Evolutionary conservation across 2,113 vertebrate species (phyloP), one percentile per base, ranked within the genome.

Genomic region (Heptranchias perlo): DNA sequence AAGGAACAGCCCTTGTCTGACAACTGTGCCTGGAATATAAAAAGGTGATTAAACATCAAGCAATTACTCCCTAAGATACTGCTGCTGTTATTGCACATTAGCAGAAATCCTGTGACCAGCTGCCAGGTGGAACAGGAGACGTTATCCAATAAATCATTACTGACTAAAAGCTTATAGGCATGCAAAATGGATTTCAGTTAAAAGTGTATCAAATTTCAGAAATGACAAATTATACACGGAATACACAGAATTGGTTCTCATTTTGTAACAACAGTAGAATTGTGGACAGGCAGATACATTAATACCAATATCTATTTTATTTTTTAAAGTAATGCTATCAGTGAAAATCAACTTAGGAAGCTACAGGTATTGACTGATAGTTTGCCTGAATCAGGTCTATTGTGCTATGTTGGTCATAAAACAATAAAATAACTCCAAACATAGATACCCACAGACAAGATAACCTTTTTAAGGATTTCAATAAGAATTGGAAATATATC

Each of bases 61-160:
- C n/a, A n/a, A 44, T 64, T 25, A 94, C 44, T 94, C 58, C 7
- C 44, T 65, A 23, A 65, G n/a, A 65, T 65, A 65, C 39, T 61
- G 7, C n/a, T 62, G 91, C 35, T 47, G 39, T 47, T 65, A 13
- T 25, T 65, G n/a, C 62, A 65, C 21, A 44, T 67, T 94, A 94
- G 92, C 7, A 94, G 44, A 0, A 65, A 65, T 44, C n/a, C 7
- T 28, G 28, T 44, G 61, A 54, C 62, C 92, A 65, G 92, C 92
- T 94, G 92, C 61, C 92, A 28, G 49, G 21, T 65, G 92, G 92
- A 67, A 94, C 10, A 94, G 92, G n/a, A 94, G n/a, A 47, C n/a
- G 18, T 94, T 94, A 94, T 39, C 62, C 62, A 94, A 94, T 94
- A 94, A 94, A 94, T 65, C 62, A 64, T 94, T 87, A 65, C 39